Conservation (phyloP, 2,888 invertebrate genomes). For the Xylota sylvarum region DNA sequence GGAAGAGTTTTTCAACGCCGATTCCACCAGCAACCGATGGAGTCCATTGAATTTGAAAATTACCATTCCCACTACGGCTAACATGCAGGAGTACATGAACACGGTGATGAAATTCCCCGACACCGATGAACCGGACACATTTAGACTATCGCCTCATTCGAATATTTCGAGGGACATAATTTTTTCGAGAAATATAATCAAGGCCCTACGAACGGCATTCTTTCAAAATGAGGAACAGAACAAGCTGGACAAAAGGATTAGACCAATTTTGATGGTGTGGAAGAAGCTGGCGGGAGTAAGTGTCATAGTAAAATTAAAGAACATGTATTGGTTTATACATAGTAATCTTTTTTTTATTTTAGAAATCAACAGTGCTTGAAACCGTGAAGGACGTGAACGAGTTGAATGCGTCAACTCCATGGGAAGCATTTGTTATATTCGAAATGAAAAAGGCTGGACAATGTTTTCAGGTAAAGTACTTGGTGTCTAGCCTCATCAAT, state of each 20-base stretch:
- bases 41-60: constrained; percentile 86
- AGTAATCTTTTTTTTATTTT: constrained; percentile 10
- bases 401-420: constrained; percentile 78
- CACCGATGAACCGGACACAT: constrained; percentile 82
- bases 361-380: constrained; percentile 80
- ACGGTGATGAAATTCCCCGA: constrained; percentile 82
- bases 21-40: constrained; percentile 87
- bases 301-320: background rate
- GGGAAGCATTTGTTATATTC: constrained; percentile 82
- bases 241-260: constrained; percentile 87
- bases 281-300: constrained; percentile 89
- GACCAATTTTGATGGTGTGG: constrained; percentile 93
- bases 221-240: constrained; percentile 78
- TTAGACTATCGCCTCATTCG: constrained; percentile 83
- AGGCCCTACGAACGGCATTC: constrained; percentile 80
- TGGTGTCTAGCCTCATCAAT: no score
- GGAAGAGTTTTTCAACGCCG: constrained; percentile 87
- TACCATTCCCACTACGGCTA: constrained; percentile 82
- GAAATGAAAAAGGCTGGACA: constrained; percentile 82
- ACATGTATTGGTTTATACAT: no score
- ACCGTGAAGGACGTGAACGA: constrained; percentile 78
- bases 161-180: constrained; percentile 82
- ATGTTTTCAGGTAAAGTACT: constrained; percentile 79
- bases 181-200: constrained; percentile 81
- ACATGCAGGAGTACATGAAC: constrained; percentile 83